Conservation (phyloP, 2,888 invertebrate species). For the Timema cristinae region DNA sequence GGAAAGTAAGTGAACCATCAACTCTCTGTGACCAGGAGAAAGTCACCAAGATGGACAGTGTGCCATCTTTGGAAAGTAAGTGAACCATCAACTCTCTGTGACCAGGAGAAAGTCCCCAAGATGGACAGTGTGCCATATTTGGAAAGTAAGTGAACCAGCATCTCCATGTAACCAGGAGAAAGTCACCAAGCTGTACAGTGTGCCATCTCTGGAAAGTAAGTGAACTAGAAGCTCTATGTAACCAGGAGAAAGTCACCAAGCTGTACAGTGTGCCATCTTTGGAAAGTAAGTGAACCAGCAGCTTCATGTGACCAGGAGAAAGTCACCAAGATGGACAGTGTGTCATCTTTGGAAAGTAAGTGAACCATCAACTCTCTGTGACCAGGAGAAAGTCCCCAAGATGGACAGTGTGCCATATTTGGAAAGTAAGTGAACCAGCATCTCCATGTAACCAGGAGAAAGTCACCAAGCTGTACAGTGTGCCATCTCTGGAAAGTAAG, state of each 20-base stretch:
- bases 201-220: conserved; percentile 86
- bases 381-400: too few species aligned
- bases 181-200: conserved; percentile 80
- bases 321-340: too few species aligned
- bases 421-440: too few species aligned
- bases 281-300: too few species aligned
- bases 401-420: too few species aligned
- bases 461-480: too few species aligned
- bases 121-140: conserved; percentile 80
- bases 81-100: conserved; percentile 34
- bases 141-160: conserved; percentile 68
- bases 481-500: too few species aligned
- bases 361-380: too few species aligned
- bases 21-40: neutral
- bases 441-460: too few species aligned
- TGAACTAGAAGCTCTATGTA: conserved; percentile 34
- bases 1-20: conserved; percentile 68
- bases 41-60: conserved; percentile 80
- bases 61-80: conserved; percentile 86
- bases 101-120: conserved; percentile 57
- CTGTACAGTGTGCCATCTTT: too few species aligned
- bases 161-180: neutral
- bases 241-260: neutral
- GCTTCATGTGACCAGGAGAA: too few species aligned
- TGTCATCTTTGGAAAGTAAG: too few species aligned